These are phyloP conservation scores for Drosophila suboccidentalis DNA, from an alignment of 2,888 invertebrate species.

Conservation along the genomic window DNA sequence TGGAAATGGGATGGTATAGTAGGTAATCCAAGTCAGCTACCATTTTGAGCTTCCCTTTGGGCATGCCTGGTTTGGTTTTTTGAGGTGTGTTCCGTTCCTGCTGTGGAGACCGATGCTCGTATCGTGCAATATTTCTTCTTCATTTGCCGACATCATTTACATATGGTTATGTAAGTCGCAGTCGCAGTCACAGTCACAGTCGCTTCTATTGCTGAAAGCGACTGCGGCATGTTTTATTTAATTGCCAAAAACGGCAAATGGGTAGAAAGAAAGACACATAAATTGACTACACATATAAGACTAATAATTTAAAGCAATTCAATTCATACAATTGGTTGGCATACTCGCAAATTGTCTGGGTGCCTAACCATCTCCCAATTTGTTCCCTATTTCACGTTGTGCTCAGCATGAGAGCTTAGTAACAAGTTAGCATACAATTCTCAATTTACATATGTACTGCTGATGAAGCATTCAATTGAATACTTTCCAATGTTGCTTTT, in stretches of 20 bases:
- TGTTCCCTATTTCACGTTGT: slow-evolving; percentile 21
- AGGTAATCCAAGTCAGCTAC: slow-evolving; percentile 47
- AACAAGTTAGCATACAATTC: slow-evolving; percentile 22
- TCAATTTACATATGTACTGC: slow-evolving; percentile 26
- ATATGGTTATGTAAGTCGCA: slow-evolving; percentile 75
- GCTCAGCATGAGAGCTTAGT: slow-evolving; percentile 42
- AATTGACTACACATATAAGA: slow-evolving; percentile 61
- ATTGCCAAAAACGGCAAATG: slow-evolving; percentile 64
- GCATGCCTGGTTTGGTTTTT: slow-evolving; percentile 32
- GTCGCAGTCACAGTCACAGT: slow-evolving; percentile 16
- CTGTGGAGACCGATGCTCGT: slow-evolving; percentile 50
- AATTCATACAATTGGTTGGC: slow-evolving; percentile 18
- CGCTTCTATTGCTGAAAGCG: slow-evolving; percentile 50
- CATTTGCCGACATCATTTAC: slow-evolving; percentile 76
- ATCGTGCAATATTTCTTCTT: slow-evolving; percentile 75
- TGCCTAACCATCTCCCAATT: slow-evolving; percentile 42
- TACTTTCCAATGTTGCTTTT: slow-evolving; percentile 30
- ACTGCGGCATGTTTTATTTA: slow-evolving; percentile 76
- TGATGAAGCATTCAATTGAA: slow-evolving; percentile 25
- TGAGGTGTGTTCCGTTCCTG: slow-evolving; percentile 74
- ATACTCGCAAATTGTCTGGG: slow-evolving; percentile 6
- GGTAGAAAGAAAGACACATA: slow-evolving; percentile 55
- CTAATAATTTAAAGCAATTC: slow-evolving; percentile 46
- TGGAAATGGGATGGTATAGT: slow-evolving; percentile 19
- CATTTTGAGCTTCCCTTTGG: slow-evolving; percentile 49